Base-by-base conservation (phyloP, 2,113 vertebrate genomes). In the Thinocorus orbignyianus region DNA sequence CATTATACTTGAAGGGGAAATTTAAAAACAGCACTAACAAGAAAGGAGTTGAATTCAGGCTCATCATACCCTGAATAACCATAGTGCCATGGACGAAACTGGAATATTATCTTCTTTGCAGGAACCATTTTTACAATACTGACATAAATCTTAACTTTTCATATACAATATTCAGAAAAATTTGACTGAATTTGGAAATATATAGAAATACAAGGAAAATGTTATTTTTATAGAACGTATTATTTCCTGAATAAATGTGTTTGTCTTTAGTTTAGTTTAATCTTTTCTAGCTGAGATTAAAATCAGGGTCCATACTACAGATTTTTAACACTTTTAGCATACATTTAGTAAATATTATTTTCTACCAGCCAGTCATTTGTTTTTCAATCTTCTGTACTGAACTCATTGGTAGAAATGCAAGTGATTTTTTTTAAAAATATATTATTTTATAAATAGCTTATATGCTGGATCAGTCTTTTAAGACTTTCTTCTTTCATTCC, bases 11-110 rank as follows among this genome's bases (percentile, higher is more conserved):
- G 35, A 93, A 70, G 6, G 5, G 5, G 71, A 20, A 68, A 79
- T 79, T 70, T 61, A 72, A 87, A 85, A 16, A 11, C 11, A 62
- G 6, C 18, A 31, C 3, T 44, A 26, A 44, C 13, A 68, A 69
- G 42, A 52, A 64, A 68, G 18, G 4, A 79, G 64, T 1, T 73
- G 2, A 93, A 90, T 76, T 76, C 15, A 68, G 17, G 8, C 64
- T 55, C 33, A 5, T 2, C 2, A 37, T 58, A 39, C 35, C 82
- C 17, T 85, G 60, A 57, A 71, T 64, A 86, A 61, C 3, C 8
- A n/a, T 10, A 64, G 26, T 30, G 7, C 1, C 0, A 1, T 30
- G 15, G 23, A 51, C 7, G 64, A 30, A 55, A 51, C 0, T 68
- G 8, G 7, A 90, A 37, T 49, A 51, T 20, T 77, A n/a, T 2